Conservation (phyloP, 2,888 invertebrate genomes). For the Phasia obesa region DNA sequence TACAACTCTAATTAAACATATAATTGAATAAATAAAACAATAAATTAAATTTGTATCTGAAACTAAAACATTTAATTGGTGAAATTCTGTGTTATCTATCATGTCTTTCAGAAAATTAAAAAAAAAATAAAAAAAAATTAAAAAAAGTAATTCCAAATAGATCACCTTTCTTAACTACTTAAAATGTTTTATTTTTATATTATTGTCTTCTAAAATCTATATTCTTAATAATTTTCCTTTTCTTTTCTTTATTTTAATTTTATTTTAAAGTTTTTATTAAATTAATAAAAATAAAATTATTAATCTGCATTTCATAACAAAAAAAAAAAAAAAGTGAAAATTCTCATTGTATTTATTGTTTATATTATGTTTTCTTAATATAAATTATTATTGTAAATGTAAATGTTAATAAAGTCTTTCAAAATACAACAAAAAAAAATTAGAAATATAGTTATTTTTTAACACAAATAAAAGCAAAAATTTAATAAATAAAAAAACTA, state of each 20-base stretch:
- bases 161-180: no score
- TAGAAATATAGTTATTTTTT: slow-evolving; percentile 50
- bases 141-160: no score
- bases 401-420: slow-evolving; percentile 41
- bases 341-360: slow-evolving; percentile 65
- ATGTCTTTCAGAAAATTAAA: no score
- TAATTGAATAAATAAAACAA: no score
- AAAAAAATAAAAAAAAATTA: no score
- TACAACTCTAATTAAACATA: no score
- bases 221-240: background rate
- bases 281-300: slow-evolving; percentile 66
- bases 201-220: background rate
- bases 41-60: no score
- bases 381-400: slow-evolving; percentile 53
- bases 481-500: slow-evolving; percentile 47
- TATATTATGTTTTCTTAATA: slow-evolving; percentile 70
- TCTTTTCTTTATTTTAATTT: background rate
- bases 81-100: no score
- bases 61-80: no score
- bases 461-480: slow-evolving; percentile 49
- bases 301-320: slow-evolving; percentile 9
- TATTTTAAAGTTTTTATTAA: slow-evolving; percentile 63
- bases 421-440: no score
- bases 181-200: background rate
- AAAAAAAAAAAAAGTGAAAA: slow-evolving; percentile 36